A percentile compares a stretch with the other conserved stretches of the same genome.
Conservation (phyloP, 30 jellyfish, hydroid and myxozoan genomes). For the Hydractinia symbiolongicarpus region DNA sequence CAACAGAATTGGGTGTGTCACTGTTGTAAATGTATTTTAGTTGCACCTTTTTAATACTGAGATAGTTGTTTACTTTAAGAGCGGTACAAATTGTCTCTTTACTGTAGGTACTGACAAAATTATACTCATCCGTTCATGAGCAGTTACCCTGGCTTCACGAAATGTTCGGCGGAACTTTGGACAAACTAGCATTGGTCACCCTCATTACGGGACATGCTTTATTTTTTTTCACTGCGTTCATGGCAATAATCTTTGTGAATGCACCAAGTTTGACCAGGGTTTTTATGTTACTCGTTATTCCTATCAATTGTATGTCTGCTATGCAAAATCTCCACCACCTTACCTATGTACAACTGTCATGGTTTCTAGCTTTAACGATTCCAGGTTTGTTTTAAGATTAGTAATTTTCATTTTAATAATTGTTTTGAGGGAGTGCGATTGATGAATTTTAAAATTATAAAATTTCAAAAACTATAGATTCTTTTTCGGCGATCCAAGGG, state of each 20-base stretch:
- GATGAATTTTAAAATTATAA: background rate
- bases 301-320: conserved; percentile 66
- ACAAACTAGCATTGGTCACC: conserved; percentile 59
- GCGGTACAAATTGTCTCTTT: background rate
- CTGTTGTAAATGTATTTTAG: no score
- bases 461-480: no score
- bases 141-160: conserved; percentile 83
- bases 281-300: conserved; percentile 48
- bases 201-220: conserved; percentile 60
- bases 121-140: conserved; percentile 48
- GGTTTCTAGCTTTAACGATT: conserved; percentile 43
- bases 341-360: conserved; percentile 52
- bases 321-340: conserved; percentile 47
- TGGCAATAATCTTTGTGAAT: conserved; percentile 47
- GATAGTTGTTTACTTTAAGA: no score
- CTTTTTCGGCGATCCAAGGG: no score
- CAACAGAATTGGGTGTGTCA: no score
- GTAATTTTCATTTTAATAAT: background rate
- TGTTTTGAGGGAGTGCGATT: background rate
- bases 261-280: conserved; percentile 56
- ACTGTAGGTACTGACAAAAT: conserved; percentile 59
- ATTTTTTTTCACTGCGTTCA: conserved; percentile 32
- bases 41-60: no score
- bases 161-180: conserved; percentile 85
- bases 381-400: conserved; percentile 48